Evolutionary conservation across 2,888 invertebrate genomes (phyloP), one percentile per base, ranked within the genome.

Genomic region (Hemicrepidius hirtus): DNA sequence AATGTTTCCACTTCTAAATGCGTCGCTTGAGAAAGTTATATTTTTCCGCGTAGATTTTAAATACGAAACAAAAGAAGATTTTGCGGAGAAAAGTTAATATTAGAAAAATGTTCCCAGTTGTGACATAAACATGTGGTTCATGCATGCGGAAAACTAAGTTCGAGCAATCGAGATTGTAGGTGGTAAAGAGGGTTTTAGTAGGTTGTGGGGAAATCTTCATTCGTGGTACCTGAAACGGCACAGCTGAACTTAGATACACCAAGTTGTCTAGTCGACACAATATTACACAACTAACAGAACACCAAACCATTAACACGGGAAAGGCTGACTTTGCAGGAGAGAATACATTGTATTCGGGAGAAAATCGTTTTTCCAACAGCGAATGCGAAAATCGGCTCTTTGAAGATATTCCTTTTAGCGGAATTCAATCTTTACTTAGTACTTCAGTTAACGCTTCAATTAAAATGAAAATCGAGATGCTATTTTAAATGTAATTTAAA

Each of bases 281-380:
- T 50, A 50, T 50, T 50, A 28, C 50, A 50, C 50, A 50, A 50
- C 50, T 50, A 50, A 50, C 28, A 50, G 28, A 50, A 50, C 50
- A 50, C 50, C 24, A 50, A 50, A 21, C 50, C 50, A 50, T 50
- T 50, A 50, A 50, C 24, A 24, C 28, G 50, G 10, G 28, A 50
- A 28, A 50, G 44, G 18, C 44, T 44, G 44, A 44, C 18, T 16
- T 18, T 3, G 44, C 44, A 44, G 24, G 24, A 50, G 21, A 50
- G n/a, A 50, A 50, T 50, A 50, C 50, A 50, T 24, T 50, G 50
- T 50, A 24, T 50, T 50, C 49, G 24, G 4, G 50, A 9, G 21
- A 12, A 50, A 50, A 21, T 21, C 28, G 50, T 50, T 50, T 50
- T 50, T 50, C 50, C 20, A 28, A 21, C 50, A 21, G 50, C 28